Percentiles rank a stretch among this genome's conserved stretches.
These are phyloP conservation scores for Sebastes vulpes DNA, from an alignment of 2,797 vertebrate genomes.

Conservation along the genomic window DNA sequence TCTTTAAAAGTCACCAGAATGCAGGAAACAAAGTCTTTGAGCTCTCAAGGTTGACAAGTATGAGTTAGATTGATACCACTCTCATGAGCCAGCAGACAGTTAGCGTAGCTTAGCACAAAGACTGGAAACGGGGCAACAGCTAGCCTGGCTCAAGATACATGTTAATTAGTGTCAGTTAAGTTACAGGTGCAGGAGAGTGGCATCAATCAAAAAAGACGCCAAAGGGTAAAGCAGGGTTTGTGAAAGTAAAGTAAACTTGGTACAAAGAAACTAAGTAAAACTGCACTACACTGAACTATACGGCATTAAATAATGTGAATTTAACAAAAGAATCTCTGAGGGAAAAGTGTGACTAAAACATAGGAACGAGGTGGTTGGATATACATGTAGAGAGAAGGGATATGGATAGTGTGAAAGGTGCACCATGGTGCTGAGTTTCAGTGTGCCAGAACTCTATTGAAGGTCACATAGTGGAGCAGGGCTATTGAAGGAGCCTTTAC, in stretches of 20 bases:
- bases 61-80: not conserved
- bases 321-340: not conserved
- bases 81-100: not conserved
- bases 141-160: not conserved
- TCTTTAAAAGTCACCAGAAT: no score
- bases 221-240: not conserved
- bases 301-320: not conserved
- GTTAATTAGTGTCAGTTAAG: not conserved
- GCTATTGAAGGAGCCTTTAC: conserved; percentile 77
- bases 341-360: not conserved
- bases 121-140: not conserved
- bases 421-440: conserved; percentile 67
- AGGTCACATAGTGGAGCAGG: conserved; percentile 77
- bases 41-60: no score
- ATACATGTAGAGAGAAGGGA: not conserved
- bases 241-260: not conserved
- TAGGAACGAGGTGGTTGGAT: not conserved
- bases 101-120: not conserved
- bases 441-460: conserved; percentile 57
- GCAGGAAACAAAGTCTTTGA: no score
- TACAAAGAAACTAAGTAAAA: not conserved
- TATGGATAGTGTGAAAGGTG: conserved; percentile 30
- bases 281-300: no score
- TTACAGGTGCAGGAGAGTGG: not conserved
- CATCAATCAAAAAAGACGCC: not conserved